Evolutionary conservation across 1,140 invertebrate genomes (phyloP), one percentile per base, ranked within the genome.

Genomic region (Rhynchophorus ferrugineus): DNA sequence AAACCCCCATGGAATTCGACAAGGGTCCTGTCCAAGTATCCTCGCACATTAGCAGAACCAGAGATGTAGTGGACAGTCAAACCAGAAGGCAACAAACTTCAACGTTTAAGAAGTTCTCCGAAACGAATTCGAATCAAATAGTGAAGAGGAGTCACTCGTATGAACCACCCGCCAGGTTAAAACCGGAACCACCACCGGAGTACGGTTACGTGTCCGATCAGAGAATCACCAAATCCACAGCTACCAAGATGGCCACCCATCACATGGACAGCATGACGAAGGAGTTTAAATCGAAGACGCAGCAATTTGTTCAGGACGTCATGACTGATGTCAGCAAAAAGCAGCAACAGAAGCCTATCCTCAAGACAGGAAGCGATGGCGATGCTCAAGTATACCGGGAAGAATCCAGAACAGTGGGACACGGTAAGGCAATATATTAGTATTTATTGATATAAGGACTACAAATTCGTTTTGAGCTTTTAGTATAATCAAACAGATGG

Each of bases 331-430:
- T 82, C 19, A 75, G 73, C 17, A 64, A 64, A 19, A 61, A 65
- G 63, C 66, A 73, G 54, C 64, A 71, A 43, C 73, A 71, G 64
- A 77, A 73, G 56, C 76, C 76, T 3, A 78, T 77, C 49, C 67
- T 78, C 47, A 79, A 78, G 57, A 70, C 70, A 50, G 64, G 69
- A 3, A 48, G 61, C 22, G 66, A 74, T 44, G 73, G 72, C 36
- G 78, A 81, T 57, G 74, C 82, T 3, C 80, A 83, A 62, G 79
- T 80, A 17, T 85, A 84, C 66, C 72, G 81, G 53, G 82, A 85
- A 67, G 83, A 86, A 57, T 76, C 77, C 14, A 75, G 83, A 56
- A 71, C 80, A 17, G 75, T 82, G 33, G 81, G 85, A 73, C 81
- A 83, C 64, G 83, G 83, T 85, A 54, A 54, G 37, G 14, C 2